Evolutionary conservation across 2,888 invertebrate genomes (phyloP), one percentile per base, ranked within the genome.

Genomic region (Ommatoiulus sabulosus): DNA sequence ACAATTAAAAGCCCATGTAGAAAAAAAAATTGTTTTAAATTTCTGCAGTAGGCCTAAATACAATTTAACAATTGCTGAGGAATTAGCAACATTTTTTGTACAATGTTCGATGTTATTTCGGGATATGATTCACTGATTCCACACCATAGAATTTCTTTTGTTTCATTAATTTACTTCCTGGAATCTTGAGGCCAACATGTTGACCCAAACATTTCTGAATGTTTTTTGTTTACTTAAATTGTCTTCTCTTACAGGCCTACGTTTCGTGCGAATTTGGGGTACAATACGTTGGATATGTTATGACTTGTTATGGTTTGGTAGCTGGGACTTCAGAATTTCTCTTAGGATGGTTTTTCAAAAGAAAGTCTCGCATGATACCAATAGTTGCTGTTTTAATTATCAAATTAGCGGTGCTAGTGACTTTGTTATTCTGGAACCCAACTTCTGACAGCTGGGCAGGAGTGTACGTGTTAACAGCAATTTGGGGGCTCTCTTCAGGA

Each of bases 231-330:
- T 84, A 0, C 4, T 84, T n/a, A 84, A 43, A 4, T n/a, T 44
- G 35, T 85, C 15, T 85, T 17, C 6, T 85, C 6, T 46, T n/a
- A 8, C 12, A 86, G 86, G 44, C n/a, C 20, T 86, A 43, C 46
- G 86, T 86, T 10, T 46, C 86, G 8, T 86, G 86, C 43, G 86
- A 44, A 46, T 86, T 86, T 46, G 86, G 86, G 8, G 86, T 86
- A 44, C 44, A 86, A 46, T 86, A 86, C 12, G 86, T 86, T 46
- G 86, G 86, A 17, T 86, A 86, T 20, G 12, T 86, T 8, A 86
- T 86, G 86, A 46, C 44, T 46, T 86, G 86, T 15, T 86, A 86
- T 20, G 86, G 86, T 10, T 46, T 86, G 20, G 86, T 86, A n/a
- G 44, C 86, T 46, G 86, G 44, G 7, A 8, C 20, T 20, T 86